Base-by-base conservation (phyloP, 1,140 invertebrate genomes). In the Drosophila nigrodunni region DNA sequence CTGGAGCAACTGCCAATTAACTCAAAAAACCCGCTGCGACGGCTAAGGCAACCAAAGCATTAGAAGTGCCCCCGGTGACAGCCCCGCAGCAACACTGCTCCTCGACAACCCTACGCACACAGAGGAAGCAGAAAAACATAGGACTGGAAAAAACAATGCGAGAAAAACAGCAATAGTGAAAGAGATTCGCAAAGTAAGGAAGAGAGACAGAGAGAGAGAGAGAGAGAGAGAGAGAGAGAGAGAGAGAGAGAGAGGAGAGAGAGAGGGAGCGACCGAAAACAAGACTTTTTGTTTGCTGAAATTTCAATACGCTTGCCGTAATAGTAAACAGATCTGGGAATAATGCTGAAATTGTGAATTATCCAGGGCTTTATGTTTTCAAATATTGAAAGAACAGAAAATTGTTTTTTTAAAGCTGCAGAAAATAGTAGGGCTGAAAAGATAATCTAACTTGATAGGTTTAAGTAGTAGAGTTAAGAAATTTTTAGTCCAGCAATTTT, bases 1-100 rank as follows among this genome's bases (percentile, higher is more conserved):
- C 13, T 57, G 37, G 13, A 57, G 35, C 37, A 57, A 66, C 83
- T 87, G 83, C 79, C 82, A 88, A 87, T 88, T 88, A 87, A 82
- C 75, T 82, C 55, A 82, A 88, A 78, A 87, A 88, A 82, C 34
- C 57, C 49, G 76, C 74, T 77, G 60, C 61, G 52, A 67, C 49
- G 64, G 39, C 66, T 55, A 74, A 35, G 57, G 47, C 65, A 39
- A 61, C 39, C 72, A 65, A 66, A 37, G 76, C 59, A 87, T 87
- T 87, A 79, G 65, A 72, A 71, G 15, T 39, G 68, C 49, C 43
- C 15, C 46, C 2, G 41, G 10, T 7, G 1, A 3, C 30, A 7
- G 6, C 13, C 35, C 7, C 6, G 11, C 15, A 15, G 15, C 15
- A 47, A 13, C 11, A 13, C 9, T 13, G 2, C 41, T 10, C 47